Percentiles rank a stretch among this genome's conserved stretches.
Conservation (phyloP, 2,797 vertebrate species). For the Masticophis lateralis region DNA sequence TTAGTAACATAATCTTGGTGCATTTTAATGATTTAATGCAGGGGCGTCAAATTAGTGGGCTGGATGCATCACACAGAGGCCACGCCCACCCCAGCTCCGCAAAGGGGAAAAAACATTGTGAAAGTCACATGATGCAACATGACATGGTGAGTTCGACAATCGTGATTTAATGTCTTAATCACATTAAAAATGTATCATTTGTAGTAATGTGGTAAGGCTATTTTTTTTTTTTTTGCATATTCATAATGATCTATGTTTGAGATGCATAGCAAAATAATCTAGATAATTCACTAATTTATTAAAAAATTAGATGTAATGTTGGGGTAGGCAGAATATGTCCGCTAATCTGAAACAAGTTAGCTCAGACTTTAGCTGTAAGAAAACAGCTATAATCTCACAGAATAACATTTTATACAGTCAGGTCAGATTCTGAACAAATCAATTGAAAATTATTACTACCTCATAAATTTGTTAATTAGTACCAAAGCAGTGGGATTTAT, state of each 20-base stretch:
- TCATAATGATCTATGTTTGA: background rate
- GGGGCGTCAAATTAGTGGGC: too few species aligned
- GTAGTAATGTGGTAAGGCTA: background rate
- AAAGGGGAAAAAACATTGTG: too few species aligned
- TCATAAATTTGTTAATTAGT: conserved; percentile 62
- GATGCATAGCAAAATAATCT: background rate
- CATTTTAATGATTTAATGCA: background rate
- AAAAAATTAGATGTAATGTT: background rate
- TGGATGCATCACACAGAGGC: too few species aligned
- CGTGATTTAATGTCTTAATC: background rate
- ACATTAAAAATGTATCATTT: background rate
- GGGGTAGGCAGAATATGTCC: background rate
- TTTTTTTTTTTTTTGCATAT: background rate
- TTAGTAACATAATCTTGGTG: background rate
- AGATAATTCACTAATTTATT: background rate
- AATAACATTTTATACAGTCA: conserved; percentile 48
- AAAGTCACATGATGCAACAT: too few species aligned
- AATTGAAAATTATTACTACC: conserved; percentile 56
- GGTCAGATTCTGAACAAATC: conserved; percentile 44
- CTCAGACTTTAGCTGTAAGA: background rate
- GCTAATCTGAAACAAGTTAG: background rate
- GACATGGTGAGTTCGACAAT: too few species aligned
- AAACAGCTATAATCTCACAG: conserved; percentile 5
- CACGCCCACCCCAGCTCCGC: too few species aligned
- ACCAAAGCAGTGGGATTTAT: conserved; percentile 42